phyloP scores from a whole-genome alignment of 1,140 invertebrate genomes.

The Euura lappo region DNA sequence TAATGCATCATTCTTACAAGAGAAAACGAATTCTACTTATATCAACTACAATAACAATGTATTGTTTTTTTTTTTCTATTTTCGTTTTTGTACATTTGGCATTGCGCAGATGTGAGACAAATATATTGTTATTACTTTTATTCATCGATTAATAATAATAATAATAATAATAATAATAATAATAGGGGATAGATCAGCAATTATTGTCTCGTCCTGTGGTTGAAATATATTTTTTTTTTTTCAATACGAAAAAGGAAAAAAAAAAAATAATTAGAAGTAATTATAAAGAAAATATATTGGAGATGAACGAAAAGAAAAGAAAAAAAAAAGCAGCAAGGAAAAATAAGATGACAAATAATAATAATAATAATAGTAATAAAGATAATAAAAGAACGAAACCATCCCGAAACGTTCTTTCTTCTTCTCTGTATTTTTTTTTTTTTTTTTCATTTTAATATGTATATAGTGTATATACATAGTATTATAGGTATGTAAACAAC shows the following conservation, averaged over 20 bases:
- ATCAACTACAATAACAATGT: background rate
- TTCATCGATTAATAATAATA: too few species aligned
- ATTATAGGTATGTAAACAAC: background rate
- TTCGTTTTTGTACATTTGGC: conserved; percentile 2
- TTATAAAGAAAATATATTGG: background rate
- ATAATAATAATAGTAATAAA: background rate
- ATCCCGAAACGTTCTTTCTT: background rate
- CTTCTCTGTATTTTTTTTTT: too few species aligned
- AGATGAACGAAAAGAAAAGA: too few species aligned
- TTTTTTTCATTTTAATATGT: background rate
- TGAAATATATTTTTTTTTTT: too few species aligned
- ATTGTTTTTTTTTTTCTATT: too few species aligned
- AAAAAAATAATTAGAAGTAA: background rate
- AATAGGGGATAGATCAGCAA: too few species aligned
- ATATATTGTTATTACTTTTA: background rate
- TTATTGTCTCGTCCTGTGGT: too few species aligned
- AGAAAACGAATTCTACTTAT: too few species aligned
- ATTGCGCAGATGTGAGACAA: background rate
- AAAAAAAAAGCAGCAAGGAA: background rate
- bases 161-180: too few species aligned
- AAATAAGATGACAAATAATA: background rate
- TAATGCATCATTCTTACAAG: too few species aligned
- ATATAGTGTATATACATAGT: background rate
- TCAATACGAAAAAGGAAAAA: background rate
- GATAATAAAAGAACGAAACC: background rate